These are phyloP conservation scores for Chironomus striatipennis DNA, from an alignment of 1,140 invertebrate species.

Conservation along the genomic window DNA sequence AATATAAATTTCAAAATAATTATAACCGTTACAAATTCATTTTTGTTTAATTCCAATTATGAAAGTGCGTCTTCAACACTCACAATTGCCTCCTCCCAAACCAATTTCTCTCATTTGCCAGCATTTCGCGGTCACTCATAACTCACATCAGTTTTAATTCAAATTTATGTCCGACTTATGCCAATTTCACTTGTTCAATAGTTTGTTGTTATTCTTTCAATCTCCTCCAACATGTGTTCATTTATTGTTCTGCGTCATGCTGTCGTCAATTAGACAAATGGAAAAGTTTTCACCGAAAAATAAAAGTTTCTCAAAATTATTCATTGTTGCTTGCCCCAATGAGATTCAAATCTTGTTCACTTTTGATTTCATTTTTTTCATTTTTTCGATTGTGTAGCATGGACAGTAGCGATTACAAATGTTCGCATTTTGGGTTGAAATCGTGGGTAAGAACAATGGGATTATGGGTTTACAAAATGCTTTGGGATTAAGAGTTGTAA, in stretches of 20 bases:
- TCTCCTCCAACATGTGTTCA: background rate
- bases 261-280: background rate
- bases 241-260: background rate
- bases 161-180: background rate
- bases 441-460: background rate
- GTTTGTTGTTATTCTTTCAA: background rate
- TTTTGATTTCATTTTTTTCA: background rate
- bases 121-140: no score
- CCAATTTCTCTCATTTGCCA: no score
- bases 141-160: no score
- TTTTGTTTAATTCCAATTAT: no score
- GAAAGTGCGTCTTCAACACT: no score
- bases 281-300: background rate
- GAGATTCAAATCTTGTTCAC: slow-evolving; percentile 1
- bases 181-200: background rate
- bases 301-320: background rate
- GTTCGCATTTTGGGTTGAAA: no score
- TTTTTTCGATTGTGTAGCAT: background rate
- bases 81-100: no score
- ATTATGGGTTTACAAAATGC: background rate
- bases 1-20: no score
- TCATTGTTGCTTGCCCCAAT: background rate
- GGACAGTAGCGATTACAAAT: no score
- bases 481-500: background rate
- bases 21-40: no score